Percentiles rank a stretch among this genome's conserved stretches.
phyloP scores from a whole-genome alignment of 2,797 vertebrate species.

The Notamacropus eugenii region DNA sequence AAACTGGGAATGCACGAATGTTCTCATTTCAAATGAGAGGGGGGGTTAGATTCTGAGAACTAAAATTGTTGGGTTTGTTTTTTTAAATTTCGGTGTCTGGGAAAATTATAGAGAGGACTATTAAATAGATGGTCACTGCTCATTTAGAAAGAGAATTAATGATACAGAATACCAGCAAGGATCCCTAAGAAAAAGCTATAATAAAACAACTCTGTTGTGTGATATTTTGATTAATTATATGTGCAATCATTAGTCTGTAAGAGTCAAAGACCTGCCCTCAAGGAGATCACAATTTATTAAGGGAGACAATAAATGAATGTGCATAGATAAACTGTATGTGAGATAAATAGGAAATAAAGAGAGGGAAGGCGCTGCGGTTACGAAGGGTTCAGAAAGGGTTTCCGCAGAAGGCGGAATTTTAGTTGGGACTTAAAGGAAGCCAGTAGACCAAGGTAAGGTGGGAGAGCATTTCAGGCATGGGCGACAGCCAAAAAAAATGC shows the following conservation, averaged over 20 bases:
- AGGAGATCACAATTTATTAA: not conserved
- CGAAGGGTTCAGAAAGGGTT: not conserved
- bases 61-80: not conserved
- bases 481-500: not conserved
- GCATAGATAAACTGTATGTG: too few species aligned
- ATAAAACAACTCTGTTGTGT: not conserved
- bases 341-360: not conserved
- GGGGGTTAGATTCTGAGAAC: not conserved
- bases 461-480: not conserved
- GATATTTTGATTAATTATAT: not conserved
- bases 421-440: not conserved
- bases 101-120: not conserved
- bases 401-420: not conserved
- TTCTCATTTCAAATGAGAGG: not conserved
- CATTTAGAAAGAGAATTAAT: not conserved
- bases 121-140: not conserved
- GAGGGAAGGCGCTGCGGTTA: not conserved
- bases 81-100: not conserved
- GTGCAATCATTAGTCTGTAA: not conserved
- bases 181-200: not conserved
- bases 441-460: not conserved
- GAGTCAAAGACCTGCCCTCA: not conserved
- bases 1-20: too few species aligned
- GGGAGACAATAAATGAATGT: not conserved
- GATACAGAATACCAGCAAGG: not conserved